Evolutionary conservation across 92 coral and sea anemone species (phyloP).

Genomic region (Meandrina meandrites): DNA sequence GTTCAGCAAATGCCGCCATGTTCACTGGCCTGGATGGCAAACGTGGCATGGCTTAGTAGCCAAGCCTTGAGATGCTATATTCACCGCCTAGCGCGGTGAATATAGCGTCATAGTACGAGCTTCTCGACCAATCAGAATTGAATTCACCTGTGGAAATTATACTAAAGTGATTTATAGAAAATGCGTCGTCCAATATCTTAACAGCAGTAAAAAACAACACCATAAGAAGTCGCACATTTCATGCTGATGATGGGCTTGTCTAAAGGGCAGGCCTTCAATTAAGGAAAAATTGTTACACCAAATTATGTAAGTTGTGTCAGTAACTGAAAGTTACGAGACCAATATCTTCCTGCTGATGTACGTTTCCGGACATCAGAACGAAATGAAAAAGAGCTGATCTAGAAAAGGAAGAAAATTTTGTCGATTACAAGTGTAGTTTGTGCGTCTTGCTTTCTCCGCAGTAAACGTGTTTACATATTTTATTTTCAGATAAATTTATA

Average conservation of each 20-base stretch:
- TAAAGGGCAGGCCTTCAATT: background rate
- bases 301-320: background rate
- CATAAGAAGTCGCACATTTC: background rate
- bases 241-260: background rate
- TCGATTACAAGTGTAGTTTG: background rate
- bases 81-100: no score
- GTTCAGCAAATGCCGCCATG: no score
- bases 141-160: no score
- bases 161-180: no score
- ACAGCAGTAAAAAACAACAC: background rate
- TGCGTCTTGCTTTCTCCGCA: background rate
- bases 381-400: background rate
- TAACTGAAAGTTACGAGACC: background rate
- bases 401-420: background rate
- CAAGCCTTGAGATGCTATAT: no score
- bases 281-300: no score
- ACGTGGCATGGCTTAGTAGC: no score
- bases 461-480: background rate
- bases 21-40: no score
- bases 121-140: no score
- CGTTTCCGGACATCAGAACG: background rate
- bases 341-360: background rate
- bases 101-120: no score
- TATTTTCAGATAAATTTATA: slow-evolving; percentile 9
- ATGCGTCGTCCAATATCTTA: background rate